These are phyloP conservation scores for Phenganax subtilis DNA, from an alignment of 92 coral and sea anemone species.

Conservation along the genomic window DNA sequence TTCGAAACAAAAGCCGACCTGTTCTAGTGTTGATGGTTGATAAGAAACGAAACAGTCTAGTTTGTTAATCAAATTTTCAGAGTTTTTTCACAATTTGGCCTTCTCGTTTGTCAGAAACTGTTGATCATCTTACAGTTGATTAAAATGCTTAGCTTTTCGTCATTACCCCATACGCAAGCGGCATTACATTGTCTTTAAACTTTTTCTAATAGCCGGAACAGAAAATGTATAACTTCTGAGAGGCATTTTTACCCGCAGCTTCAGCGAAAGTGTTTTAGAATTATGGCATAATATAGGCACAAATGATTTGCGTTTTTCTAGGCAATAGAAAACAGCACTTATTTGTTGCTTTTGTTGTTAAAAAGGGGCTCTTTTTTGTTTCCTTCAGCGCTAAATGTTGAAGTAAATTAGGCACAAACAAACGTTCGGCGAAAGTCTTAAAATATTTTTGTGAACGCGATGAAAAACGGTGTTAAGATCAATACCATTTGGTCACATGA, in stretches of 20 bases:
- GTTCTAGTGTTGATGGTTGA: conserved; percentile 37
- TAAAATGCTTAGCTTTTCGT: not conserved
- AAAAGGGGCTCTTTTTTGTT: not conserved
- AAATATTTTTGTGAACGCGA: conserved; percentile 28
- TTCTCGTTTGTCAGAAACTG: not conserved
- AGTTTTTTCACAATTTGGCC: not conserved
- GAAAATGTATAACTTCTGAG: not conserved
- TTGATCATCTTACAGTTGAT: not conserved
- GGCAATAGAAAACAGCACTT: not conserved
- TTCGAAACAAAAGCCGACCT: conserved; percentile 42
- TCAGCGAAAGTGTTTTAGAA: conserved; percentile 22
- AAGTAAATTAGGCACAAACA: not conserved
- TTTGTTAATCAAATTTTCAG: conserved; percentile 32
- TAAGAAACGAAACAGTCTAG: conserved; percentile 28
- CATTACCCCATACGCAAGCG: not conserved
- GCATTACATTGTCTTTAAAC: not conserved
- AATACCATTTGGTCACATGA: conserved; percentile 46
- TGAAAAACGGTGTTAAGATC: conserved; percentile 35
- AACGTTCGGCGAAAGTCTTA: not conserved
- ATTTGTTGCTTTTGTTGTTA: not conserved
- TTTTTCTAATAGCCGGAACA: conserved; percentile 21
- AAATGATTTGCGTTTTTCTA: not conserved
- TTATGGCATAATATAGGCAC: conserved; percentile 1
- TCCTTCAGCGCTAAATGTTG: not conserved
- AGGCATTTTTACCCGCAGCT: conserved; percentile 12